A percentile compares a stretch with the other conserved stretches of the same genome.
phyloP scores from a whole-genome alignment of 2,888 invertebrate species.

The Chaetoderma sp. region DNA sequence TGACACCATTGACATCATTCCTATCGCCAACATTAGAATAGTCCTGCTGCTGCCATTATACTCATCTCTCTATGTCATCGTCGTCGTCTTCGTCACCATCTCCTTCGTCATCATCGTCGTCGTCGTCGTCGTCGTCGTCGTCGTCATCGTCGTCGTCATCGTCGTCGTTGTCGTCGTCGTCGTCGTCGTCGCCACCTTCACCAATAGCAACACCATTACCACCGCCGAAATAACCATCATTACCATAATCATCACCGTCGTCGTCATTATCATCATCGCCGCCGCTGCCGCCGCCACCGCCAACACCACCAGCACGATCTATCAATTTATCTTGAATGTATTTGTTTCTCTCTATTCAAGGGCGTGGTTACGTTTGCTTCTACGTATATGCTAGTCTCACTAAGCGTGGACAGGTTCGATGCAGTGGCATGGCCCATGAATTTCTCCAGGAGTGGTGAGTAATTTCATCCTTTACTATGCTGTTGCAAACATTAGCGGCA shows the following conservation, averaged over 20 bases:
- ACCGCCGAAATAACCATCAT: no score
- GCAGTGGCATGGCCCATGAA: constrained; percentile 45
- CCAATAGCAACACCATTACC: no score
- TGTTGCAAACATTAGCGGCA: no score
- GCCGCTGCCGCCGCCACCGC: constrained; percentile 64
- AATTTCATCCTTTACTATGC: background rate
- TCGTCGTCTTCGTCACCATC: background rate
- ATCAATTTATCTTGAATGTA: constrained; percentile 57
- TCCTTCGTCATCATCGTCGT: no score
- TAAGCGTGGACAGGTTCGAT: constrained; percentile 44
- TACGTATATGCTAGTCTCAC: constrained; percentile 44
- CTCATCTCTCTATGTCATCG: background rate
- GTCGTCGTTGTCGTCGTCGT: no score
- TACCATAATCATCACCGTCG: constrained; percentile 62
- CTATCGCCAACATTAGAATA: background rate
- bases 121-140: background rate
- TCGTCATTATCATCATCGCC: constrained; percentile 65
- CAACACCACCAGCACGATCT: constrained; percentile 64
- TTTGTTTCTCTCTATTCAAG: constrained; percentile 38
- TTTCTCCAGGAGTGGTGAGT: constrained; percentile 50
- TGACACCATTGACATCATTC: background rate
- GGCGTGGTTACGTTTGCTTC: constrained; percentile 53
- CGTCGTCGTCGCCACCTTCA: no score
- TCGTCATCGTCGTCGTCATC: background rate
- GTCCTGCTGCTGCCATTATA: background rate